Base-by-base conservation (phyloP, 2,113 vertebrate genomes). In the Phylloscopus whistleri region DNA sequence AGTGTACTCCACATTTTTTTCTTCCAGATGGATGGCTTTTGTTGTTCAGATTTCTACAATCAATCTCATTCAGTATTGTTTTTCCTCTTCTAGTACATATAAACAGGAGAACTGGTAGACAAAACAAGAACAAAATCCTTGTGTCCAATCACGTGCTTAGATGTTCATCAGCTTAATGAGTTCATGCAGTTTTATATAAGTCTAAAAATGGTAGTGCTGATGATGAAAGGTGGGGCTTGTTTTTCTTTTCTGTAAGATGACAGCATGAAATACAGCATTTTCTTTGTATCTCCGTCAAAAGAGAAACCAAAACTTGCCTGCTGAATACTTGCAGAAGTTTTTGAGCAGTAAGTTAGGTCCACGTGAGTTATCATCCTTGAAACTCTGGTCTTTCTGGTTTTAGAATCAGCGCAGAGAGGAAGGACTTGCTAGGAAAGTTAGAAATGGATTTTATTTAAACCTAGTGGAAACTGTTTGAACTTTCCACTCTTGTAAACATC, bases 401-500 rank as follows among this genome's bases (percentile, higher is more conserved):
- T 69, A 91, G 90, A 85, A 73, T 96, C 79, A 90, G 90, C 89
- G 85, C 79, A 83, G 74, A 77, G 93, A 95, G 62, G 75, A 97
- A 97, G 35, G 58, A 93, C 85, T 96, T 96, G 86, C 88, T 91
- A 93, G 90, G 87, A 96, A 97, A 94, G 73, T 97, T 97, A 97
- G 90, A 98, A 97, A 97, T 85, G 85, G 96, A 95, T 94, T 98
- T 96, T 95, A 96, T 97, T 97, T 97, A 97, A 97, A 97, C 73
- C 80, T 93, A 90, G 97, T 96, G 96, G 97, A 96, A 98, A 97
- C 87, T 79, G 89, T 96, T 94, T 97, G 97, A 97, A 96, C 82
- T 97, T 96, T 93, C 97, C 96, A 96, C 96, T 96, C 90, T 97
- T 98, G 98, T 99, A 98, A 99, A 99, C 98, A 98, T 98, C 98